Evolutionary conservation across 2,888 invertebrate species (phyloP).

Genomic region (Cosmia trapezina): DNA sequence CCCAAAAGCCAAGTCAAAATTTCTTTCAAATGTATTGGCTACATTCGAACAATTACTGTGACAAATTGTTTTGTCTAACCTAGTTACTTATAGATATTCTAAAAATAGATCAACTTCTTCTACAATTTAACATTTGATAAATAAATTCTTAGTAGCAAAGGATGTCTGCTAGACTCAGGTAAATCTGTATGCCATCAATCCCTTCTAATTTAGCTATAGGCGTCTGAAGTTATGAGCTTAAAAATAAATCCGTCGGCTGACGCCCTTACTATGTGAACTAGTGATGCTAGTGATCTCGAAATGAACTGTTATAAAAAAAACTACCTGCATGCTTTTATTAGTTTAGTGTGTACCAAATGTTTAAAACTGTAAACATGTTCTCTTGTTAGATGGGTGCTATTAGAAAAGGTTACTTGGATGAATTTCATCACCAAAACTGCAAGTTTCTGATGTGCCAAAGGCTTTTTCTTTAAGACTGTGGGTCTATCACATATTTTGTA

Average conservation of each 20-base stretch:
- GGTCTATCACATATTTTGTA: neutral
- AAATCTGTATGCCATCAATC: conserved; percentile 78
- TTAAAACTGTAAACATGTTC: neutral
- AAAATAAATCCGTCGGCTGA: conserved; percentile 77
- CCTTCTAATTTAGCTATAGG: conserved; percentile 78
- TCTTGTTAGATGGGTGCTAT: neutral
- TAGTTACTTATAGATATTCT: neutral
- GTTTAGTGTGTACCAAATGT: neutral
- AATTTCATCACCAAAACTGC: neutral
- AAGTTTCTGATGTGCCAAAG: neutral
- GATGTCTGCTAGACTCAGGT: conserved; percentile 63
- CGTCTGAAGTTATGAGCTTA: conserved; percentile 78
- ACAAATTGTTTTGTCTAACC: no score
- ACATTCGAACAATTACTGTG: neutral
- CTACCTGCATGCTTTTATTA: neutral
- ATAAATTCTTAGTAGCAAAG: conserved; percentile 21
- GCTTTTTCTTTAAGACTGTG: no score
- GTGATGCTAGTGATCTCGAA: conserved; percentile 40
- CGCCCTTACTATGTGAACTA: conserved; percentile 68
- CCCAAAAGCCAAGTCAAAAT: neutral
- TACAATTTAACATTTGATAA: neutral
- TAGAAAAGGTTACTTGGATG: neutral
- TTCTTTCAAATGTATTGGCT: neutral
- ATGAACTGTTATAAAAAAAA: neutral
- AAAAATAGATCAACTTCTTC: neutral